These are phyloP conservation scores for Psilopsiagon aymara DNA, from an alignment of 2,113 vertebrate genomes.

Conservation along the genomic window DNA sequence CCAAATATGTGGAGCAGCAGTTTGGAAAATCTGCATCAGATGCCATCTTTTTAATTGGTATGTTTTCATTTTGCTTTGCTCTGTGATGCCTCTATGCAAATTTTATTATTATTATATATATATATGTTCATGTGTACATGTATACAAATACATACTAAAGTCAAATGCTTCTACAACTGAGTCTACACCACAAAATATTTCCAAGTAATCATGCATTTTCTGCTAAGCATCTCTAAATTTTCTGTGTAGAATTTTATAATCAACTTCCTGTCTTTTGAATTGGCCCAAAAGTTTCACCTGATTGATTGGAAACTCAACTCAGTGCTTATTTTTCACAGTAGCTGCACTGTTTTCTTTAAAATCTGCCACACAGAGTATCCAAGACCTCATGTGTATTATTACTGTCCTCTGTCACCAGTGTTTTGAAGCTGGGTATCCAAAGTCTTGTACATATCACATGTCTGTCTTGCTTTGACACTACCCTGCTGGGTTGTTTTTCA, in stretches of 20 bases:
- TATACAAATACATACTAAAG: not conserved
- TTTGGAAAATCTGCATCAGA: constrained; percentile 90
- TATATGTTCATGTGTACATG: not conserved
- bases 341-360: not conserved
- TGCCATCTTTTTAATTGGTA: constrained; percentile 93
- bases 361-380: not conserved
- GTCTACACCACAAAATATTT: not conserved
- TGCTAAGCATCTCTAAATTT: not conserved
- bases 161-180: not conserved
- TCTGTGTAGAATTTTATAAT: not conserved
- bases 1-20: constrained; percentile 95
- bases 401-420: not conserved
- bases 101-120: not conserved
- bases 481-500: not conserved
- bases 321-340: not conserved
- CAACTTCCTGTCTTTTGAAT: not conserved
- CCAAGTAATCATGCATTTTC: not conserved
- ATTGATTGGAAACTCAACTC: not conserved
- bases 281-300: not conserved
- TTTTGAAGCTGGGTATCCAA: not conserved
- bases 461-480: not conserved
- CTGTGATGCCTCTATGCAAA: not conserved
- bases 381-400: not conserved
- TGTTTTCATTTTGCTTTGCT: not conserved
- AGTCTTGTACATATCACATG: not conserved